Base-by-base conservation (phyloP, 2,113 vertebrate species). In the Progne subis region DNA sequence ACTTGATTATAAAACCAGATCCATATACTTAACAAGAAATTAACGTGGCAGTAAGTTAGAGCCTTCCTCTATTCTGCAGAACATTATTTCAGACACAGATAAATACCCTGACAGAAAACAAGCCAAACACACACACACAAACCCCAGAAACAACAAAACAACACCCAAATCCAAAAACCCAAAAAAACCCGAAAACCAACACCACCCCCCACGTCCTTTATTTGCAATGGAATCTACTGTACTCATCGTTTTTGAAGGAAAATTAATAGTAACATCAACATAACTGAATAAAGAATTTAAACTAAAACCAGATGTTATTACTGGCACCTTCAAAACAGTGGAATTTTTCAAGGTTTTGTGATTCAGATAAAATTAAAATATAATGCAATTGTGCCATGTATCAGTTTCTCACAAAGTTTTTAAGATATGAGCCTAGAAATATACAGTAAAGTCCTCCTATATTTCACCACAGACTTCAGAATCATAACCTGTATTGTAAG, bases 221-320 rank as follows among this genome's bases (percentile, higher is more conserved):
- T 74, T 78, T 3, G 0, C 41, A 81, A 50, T 21, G 9, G 34
- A 83, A 83, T 70, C 67, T 70, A 88, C 26, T 23, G 46, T 24
- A 93, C 4, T 70, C 55, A 32, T 6, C 46, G 50, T 32, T 95
- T 90, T 67, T 44, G 72, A 86, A 70, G 75, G 12, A 88, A 76
- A 90, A 82, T 52, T 85, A 1, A 0, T 41, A 94, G 77, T 63
- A 93, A 81, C 39, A 46, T 24, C 82, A 92, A 80, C 37, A 29
- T 55, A 93, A 92, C 29, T 67, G 71, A 72, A 80, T 46, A 85
- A 86, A 76, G 59, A 93, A 90, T 84, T 92, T 71, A 86, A 93
- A 94, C 55, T 60, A 67, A 94, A 92, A 86, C 41, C 91, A 96
- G 80, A 93, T 93, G 68, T 75, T 88, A 80, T 47, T 88, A 70